Percentiles rank a stretch among this genome's conserved stretches.
Evolutionary conservation across 2,113 vertebrate genomes (phyloP).

Genomic region (Atractosteus spatula): DNA sequence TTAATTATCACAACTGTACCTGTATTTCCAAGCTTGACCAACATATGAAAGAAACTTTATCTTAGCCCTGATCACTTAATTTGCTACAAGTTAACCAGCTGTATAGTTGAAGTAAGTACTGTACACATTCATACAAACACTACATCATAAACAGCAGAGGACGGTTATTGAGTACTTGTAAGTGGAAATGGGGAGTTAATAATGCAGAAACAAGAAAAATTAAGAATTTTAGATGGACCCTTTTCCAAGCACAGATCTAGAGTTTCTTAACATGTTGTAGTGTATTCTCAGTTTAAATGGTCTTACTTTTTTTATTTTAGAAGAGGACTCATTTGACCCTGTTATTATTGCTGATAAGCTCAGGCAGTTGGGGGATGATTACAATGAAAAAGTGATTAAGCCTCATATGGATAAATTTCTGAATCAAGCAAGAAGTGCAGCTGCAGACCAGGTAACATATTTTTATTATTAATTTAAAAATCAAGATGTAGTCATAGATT

Average conservation of each 20-base stretch:
- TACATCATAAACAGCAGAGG: no score
- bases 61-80: no score
- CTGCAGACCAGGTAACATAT: conserved; percentile 40
- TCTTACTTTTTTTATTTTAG: neutral
- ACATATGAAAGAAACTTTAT: no score
- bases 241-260: neutral
- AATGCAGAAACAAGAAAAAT: neutral
- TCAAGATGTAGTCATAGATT: no score
- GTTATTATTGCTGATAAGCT: conserved; percentile 51
- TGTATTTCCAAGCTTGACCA: no score
- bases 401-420: conserved; percentile 28
- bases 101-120: no score
- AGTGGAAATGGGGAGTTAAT: neutral
- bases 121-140: no score
- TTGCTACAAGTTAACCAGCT: no score
- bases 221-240: neutral
- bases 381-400: conserved; percentile 30
- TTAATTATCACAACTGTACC: no score
- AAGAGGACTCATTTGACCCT: conserved; percentile 46
- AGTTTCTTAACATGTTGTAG: neutral
- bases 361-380: conserved; percentile 42
- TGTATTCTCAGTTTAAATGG: neutral
- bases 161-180: neutral
- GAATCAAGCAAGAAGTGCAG: conserved; percentile 11
- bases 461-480: no score